phyloP scores from a whole-genome alignment of 2,888 invertebrate species.

The Monochamus alternatus region DNA sequence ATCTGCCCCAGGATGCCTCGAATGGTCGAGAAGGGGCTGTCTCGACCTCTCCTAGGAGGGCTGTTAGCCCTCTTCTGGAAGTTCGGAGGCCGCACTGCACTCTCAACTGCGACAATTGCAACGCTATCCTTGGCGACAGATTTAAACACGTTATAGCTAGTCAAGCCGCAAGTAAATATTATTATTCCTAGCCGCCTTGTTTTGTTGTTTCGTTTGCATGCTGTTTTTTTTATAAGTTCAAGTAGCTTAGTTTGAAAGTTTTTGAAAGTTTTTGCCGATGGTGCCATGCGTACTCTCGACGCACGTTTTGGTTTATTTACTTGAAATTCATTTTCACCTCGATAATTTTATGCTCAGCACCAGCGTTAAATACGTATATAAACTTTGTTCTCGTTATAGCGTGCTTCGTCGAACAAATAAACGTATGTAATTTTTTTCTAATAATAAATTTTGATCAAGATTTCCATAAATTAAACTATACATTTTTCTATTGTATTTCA shows the following conservation, averaged over 20 bases:
- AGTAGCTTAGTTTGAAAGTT: conserved; percentile 29
- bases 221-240: conserved; percentile 9
- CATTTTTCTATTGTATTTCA: too few species aligned
- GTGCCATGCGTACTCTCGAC: neutral
- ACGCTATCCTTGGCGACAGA: conserved; percentile 78
- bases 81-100: conserved; percentile 82
- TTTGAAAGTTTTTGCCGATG: conserved; percentile 13
- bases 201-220: conserved; percentile 35
- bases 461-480: too few species aligned
- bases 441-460: neutral
- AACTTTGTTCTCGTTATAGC: too few species aligned
- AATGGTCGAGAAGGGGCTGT: conserved; percentile 69
- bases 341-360: too few species aligned
- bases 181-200: conserved; percentile 14
- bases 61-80: conserved; percentile 81
- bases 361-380: too few species aligned
- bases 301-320: neutral
- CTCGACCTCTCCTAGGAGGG: conserved; percentile 78
- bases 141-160: conserved; percentile 72
- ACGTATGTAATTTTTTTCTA: neutral
- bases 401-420: neutral
- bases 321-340: neutral
- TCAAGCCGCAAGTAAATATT: conserved; percentile 65
- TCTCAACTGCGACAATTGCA: conserved; percentile 82
- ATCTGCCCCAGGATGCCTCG: conserved; percentile 72